These are phyloP conservation scores for Dermatophagoides farinae DNA, from an alignment of 1,140 invertebrate species.

Conservation along the genomic window DNA sequence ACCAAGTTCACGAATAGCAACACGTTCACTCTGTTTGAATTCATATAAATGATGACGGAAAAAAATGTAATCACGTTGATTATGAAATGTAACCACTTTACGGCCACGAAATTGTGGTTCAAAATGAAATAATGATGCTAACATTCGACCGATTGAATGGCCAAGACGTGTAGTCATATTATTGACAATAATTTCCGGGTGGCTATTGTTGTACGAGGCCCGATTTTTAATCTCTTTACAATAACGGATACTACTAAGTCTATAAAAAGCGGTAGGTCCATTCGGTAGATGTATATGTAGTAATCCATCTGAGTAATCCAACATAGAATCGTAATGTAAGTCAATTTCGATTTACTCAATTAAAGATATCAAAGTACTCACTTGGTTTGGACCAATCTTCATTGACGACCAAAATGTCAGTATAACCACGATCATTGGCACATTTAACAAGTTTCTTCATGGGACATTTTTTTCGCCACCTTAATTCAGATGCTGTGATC, in stretches of 20 bases:
- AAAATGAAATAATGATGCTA: conserved; percentile 89
- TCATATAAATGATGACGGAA: conserved; percentile 95
- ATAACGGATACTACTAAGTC: conserved; percentile 31
- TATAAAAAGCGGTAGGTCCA: conserved; percentile 78
- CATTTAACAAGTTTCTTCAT: conserved; percentile 78
- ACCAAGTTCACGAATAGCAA: conserved; percentile 74
- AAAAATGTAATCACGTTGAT: conserved; percentile 97
- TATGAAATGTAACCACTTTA: conserved; percentile 87
- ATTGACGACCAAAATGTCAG: conserved; percentile 79
- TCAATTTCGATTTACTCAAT: neutral
- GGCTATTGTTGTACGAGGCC: conserved; percentile 45
- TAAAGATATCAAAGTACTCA: neutral
- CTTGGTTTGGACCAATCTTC: conserved; percentile 72
- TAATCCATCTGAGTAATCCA: conserved; percentile 41
- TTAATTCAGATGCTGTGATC: conserved; percentile 67
- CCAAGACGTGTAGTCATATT: conserved; percentile 90
- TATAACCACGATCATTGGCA: conserved; percentile 50
- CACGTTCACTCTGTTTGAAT: conserved; percentile 54
- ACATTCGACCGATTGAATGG: conserved; percentile 65
- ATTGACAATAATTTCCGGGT: conserved; percentile 85
- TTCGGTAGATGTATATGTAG: conserved; percentile 78
- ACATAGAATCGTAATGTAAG: neutral
- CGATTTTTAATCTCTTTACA: conserved; percentile 29
- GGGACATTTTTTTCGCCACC: conserved; percentile 56
- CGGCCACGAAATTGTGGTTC: conserved; percentile 81